These are phyloP conservation scores for Propithecus coquereli DNA, from an alignment of 2,113 vertebrate species.

Conservation along the genomic window DNA sequence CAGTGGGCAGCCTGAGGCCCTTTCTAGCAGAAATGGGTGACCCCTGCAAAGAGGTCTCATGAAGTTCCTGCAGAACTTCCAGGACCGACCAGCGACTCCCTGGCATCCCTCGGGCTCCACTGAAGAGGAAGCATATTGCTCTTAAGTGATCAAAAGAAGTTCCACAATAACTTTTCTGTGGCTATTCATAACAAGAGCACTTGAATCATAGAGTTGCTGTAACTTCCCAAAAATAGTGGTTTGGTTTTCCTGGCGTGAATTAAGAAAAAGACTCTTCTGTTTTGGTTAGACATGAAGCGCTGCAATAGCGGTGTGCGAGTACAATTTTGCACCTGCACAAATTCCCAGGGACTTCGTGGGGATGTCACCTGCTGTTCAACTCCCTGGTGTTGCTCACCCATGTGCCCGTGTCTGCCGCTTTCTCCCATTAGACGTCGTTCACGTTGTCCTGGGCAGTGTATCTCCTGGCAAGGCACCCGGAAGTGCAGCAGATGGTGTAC, in stretches of 20 bases:
- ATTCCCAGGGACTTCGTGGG: background rate
- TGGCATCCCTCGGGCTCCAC: background rate
- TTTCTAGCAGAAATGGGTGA: background rate
- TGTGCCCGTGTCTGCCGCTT: background rate
- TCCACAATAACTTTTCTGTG: background rate
- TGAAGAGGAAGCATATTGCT: background rate
- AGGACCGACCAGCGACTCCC: background rate
- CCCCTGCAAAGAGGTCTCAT: background rate
- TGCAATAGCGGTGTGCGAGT: background rate
- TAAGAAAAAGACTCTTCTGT: background rate
- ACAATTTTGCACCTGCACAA: fast-evolving
- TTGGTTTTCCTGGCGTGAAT: background rate
- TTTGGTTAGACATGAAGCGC: background rate
- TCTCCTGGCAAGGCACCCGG: conserved; percentile 89
- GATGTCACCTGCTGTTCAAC: background rate
- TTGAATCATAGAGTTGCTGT: background rate
- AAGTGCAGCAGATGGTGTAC: conserved; percentile 87
- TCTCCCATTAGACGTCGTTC: conserved; percentile 88
- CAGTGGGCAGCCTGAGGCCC: background rate
- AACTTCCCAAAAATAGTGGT: background rate
- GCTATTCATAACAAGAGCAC: background rate
- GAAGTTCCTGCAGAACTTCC: background rate
- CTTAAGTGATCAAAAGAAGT: background rate
- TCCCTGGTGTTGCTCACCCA: background rate
- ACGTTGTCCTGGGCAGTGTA: conserved; percentile 91